A percentile compares a stretch with the other conserved stretches of the same genome.
These are phyloP conservation scores for Emydocephalus ijimae DNA, from an alignment of 2,113 vertebrate species.

Conservation along the genomic window DNA sequence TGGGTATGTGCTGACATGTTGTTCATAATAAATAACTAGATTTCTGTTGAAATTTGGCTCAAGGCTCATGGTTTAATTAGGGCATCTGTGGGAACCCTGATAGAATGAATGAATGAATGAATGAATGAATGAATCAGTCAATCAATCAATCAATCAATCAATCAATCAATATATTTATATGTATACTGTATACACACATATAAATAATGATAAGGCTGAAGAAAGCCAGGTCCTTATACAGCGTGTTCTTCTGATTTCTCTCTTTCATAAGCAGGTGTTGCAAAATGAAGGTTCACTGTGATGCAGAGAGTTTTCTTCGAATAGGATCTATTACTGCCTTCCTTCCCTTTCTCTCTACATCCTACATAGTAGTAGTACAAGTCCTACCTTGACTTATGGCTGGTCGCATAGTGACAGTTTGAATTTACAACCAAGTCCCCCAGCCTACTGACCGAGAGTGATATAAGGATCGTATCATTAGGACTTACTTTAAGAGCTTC, in stretches of 20 bases:
- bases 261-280: not conserved
- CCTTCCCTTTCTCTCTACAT: not conserved
- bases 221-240: not conserved
- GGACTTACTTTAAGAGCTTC: conserved; percentile 78
- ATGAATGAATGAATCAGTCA: too few relatives aligned
- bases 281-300: not conserved
- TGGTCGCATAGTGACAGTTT: not conserved
- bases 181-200: too few relatives aligned
- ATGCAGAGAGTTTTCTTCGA: not conserved
- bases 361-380: not conserved
- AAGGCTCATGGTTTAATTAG: too few relatives aligned
- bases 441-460: not conserved
- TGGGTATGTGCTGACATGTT: too few relatives aligned
- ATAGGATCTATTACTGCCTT: not conserved
- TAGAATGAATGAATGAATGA: too few relatives aligned
- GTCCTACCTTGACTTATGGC: not conserved
- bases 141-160: too few relatives aligned
- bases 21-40: too few relatives aligned
- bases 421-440: not conserved
- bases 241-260: not conserved
- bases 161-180: too few relatives aligned
- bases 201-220: not conserved
- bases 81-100: too few relatives aligned
- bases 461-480: not conserved
- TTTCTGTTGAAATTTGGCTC: too few relatives aligned